A percentile compares a stretch with the other conserved stretches of the same genome.
phyloP scores from a whole-genome alignment of 2,113 vertebrate genomes.

The Haliaeetus leucogaster region DNA sequence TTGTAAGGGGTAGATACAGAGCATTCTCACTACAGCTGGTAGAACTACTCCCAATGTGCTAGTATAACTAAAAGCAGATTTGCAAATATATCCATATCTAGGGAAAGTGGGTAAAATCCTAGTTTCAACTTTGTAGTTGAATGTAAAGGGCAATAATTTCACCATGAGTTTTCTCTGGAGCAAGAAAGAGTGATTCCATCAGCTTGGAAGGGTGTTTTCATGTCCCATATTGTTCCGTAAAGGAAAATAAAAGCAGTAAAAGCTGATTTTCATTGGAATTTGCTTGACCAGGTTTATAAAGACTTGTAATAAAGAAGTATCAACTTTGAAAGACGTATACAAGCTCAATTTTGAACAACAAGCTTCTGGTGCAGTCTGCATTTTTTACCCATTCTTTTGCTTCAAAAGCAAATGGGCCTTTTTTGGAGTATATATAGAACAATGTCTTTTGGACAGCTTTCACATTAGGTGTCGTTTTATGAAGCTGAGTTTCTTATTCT shows the following conservation, averaged over 20 bases:
- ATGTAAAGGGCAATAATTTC: background rate
- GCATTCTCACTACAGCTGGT: background rate
- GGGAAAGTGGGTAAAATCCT: background rate
- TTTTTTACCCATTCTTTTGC: background rate
- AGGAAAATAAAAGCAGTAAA: background rate
- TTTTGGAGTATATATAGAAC: background rate
- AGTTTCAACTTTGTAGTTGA: background rate
- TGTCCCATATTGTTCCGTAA: background rate
- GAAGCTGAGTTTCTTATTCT: slow-evolving; percentile 36
- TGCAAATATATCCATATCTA: background rate
- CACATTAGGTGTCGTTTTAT: slow-evolving; percentile 16
- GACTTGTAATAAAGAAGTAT: background rate
- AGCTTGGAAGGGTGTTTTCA: background rate
- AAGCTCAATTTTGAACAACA: background rate
- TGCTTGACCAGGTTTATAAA: background rate
- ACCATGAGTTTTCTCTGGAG: background rate
- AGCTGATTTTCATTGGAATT: background rate
- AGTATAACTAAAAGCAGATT: background rate
- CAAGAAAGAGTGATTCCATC: background rate
- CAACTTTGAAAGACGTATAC: background rate
- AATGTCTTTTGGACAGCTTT: background rate
- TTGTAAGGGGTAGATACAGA: accelerated
- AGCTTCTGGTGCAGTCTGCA: background rate
- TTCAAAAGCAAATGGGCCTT: background rate
- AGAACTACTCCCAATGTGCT: background rate